These are phyloP conservation scores for Liodrosophila aerea DNA, from an alignment of 2,888 invertebrate genomes.

Conservation along the genomic window DNA sequence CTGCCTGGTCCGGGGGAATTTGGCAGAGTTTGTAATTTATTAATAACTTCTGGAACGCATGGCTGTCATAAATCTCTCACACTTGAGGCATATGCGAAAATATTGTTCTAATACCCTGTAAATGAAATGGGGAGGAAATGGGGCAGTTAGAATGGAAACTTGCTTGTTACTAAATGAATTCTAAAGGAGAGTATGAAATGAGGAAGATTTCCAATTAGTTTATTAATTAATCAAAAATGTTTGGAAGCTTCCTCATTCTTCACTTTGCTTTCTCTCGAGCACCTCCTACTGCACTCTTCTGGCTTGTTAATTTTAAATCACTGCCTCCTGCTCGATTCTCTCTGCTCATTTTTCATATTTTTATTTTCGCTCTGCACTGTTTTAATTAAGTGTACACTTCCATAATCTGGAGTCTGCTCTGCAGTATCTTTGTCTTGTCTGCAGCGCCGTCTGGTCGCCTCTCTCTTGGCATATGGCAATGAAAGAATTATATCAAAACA, in stretches of 20 bases:
- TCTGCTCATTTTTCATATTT: constrained; percentile 2
- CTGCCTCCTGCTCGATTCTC: constrained; percentile 34
- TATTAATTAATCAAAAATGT: too few species aligned
- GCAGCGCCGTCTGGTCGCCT: constrained; percentile 16
- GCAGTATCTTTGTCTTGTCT: constrained; percentile 30
- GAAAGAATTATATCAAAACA: constrained; percentile 74
- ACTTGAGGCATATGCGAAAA: constrained; percentile 62
- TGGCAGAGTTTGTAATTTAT: constrained; percentile 51
- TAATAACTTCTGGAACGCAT: constrained; percentile 62
- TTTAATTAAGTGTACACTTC: constrained; percentile 72
- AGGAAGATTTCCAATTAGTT: too few species aligned
- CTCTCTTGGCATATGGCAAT: constrained; percentile 54
- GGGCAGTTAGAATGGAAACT: too few species aligned
- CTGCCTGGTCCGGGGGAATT: constrained; percentile 18
- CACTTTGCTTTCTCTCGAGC: neutral
- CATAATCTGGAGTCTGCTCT: constrained; percentile 27
- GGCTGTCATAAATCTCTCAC: constrained; percentile 73
- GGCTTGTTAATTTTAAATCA: constrained; percentile 59
- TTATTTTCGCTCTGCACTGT: constrained; percentile 29
- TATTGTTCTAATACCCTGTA: constrained; percentile 26
- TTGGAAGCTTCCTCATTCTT: neutral
- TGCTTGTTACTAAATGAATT: too few species aligned
- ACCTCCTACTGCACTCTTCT: neutral
- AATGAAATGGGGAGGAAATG: too few species aligned
- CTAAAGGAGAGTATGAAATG: too few species aligned